These are phyloP conservation scores for Macaria notata DNA, from an alignment of 2,888 invertebrate genomes.

Conservation along the genomic window DNA sequence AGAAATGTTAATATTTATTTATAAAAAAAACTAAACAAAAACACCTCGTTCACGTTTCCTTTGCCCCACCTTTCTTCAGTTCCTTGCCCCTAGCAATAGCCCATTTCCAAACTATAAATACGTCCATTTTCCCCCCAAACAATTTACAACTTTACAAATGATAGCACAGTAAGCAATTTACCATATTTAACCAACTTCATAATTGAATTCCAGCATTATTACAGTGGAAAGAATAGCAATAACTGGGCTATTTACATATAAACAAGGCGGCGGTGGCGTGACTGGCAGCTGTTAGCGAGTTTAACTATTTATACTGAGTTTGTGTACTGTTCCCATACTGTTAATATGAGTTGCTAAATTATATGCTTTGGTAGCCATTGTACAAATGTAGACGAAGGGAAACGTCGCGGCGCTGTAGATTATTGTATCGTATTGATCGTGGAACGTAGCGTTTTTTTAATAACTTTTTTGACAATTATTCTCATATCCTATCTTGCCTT, in stretches of 20 bases:
- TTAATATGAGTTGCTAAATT: conserved; percentile 34
- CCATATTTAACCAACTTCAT: conserved; percentile 31
- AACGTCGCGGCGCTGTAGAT: neutral
- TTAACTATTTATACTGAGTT: conserved; percentile 34
- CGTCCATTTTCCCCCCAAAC: conserved; percentile 2
- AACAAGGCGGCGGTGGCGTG: conserved; percentile 42
- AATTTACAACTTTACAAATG: conserved; percentile 25
- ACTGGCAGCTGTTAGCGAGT: conserved; percentile 37
- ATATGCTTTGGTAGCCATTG: conserved; percentile 14
- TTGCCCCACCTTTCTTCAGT: too few species aligned
- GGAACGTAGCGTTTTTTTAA: too few species aligned
- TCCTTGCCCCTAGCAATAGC: neutral
- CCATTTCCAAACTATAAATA: conserved; percentile 8
- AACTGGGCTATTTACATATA: conserved; percentile 43
- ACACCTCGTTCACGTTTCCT: too few species aligned
- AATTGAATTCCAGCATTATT: conserved; percentile 46
- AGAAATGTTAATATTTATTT: too few species aligned
- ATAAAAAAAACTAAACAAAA: too few species aligned
- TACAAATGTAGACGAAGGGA: conserved; percentile 6
- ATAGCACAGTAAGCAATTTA: conserved; percentile 29
- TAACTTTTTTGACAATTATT: too few species aligned
- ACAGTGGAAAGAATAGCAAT: conserved; percentile 36
- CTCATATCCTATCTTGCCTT: too few species aligned
- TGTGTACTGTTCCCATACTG: conserved; percentile 27
- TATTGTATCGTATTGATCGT: neutral